Evolutionary conservation across 2,888 invertebrate genomes (phyloP).

Genomic region (Drosophila suboccidentalis): DNA sequence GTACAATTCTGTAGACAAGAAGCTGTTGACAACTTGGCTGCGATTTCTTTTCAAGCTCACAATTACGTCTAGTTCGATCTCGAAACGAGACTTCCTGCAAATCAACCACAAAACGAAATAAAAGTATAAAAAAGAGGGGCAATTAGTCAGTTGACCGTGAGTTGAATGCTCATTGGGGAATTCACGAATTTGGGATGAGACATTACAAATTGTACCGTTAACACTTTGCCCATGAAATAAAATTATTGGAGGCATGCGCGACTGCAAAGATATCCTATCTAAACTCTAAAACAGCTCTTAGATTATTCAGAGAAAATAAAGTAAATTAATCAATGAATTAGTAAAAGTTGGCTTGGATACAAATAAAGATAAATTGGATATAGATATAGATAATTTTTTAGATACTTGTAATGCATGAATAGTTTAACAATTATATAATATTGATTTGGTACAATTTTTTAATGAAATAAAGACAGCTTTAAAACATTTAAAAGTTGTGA

Average conservation of each 20-base stretch:
- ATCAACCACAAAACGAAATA: not conserved
- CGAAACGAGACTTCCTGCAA: slow-evolving; percentile 36
- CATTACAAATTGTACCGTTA: slow-evolving; percentile 46
- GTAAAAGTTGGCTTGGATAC: no score
- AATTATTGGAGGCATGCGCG: not conserved
- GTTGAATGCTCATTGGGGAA: slow-evolving; percentile 13
- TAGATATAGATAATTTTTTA: no score
- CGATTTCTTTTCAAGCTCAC: slow-evolving; percentile 36
- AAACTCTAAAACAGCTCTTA: not conserved
- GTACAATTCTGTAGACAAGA: slow-evolving; percentile 34
- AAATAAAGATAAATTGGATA: no score
- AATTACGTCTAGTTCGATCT: not conserved
- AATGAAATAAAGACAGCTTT: no score
- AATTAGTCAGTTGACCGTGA: slow-evolving; percentile 48
- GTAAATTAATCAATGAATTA: not conserved
- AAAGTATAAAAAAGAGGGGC: not conserved
- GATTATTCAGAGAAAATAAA: no score
- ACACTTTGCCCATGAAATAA: slow-evolving; percentile 12
- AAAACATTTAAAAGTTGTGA: no score
- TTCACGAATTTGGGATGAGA: slow-evolving; percentile 30
- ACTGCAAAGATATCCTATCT: not conserved
- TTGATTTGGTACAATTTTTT: no score
- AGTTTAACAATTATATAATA: no score
- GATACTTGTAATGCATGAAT: no score
- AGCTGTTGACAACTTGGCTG: slow-evolving; percentile 42